Evolutionary conservation across 2,888 invertebrate genomes (phyloP), one percentile per base, ranked within the genome.

Genomic region (Nomada flava): DNA sequence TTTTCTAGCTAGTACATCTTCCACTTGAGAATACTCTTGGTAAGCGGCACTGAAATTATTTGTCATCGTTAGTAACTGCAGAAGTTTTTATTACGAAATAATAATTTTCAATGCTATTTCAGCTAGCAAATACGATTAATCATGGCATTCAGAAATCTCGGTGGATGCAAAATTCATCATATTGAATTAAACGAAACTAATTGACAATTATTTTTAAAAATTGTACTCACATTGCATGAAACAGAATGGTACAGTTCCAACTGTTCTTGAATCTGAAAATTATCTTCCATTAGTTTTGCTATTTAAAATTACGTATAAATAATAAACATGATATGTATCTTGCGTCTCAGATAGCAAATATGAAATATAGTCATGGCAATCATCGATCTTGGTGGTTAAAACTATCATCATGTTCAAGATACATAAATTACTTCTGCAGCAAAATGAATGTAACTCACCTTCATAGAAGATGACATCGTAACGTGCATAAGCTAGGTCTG

Each of bases 361-460:
- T 84, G 70, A 82, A 75, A 60, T 62, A 23, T 83, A 85, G 86
- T 89, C 94, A 90, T 79, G 88, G 77, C 81, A 76, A 89, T 94
- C 94, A 92, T 93, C 92, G 94, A 95, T 95, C 94, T 95, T 94
- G 94, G 94, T 94, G 92, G 90, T 88, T 47, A 23, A 23, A 62
- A 62, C 2, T 63, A 20, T 71, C 74, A 59, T 81, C 65, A 71
- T 63, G 10, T 26, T 5, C 1, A 26, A 26, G 11, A 29, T 47
- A 10, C 15, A 47, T 4, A 57, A 59, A 7, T 57, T 2, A n/a
- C 23, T 1, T 7, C 20, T 55, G 15, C 15, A 2, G 9, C 4
- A 50, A 50, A 73, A 23, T 50, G n/a, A 26, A 52, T 18, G 2
- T 23, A 64, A 55, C 57, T 60, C 42, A 81, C 69, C 60, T 65